phyloP scores from a whole-genome alignment of 2,113 vertebrate genomes.

The Ageneiosus marmoratus region DNA sequence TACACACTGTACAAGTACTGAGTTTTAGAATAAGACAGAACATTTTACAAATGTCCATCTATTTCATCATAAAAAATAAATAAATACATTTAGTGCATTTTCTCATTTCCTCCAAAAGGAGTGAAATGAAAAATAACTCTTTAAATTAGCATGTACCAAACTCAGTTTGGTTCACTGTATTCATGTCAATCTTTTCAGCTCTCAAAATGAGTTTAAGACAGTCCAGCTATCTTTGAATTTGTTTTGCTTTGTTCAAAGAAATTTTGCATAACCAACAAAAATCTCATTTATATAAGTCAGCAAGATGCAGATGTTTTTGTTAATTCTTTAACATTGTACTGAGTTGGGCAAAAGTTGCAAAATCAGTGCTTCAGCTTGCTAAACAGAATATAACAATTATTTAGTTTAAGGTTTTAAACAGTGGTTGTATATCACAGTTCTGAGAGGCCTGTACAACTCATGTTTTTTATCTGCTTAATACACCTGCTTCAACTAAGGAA shows the following conservation, averaged over 20 bases:
- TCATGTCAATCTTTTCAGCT: conserved; percentile 61
- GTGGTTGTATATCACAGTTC: background rate
- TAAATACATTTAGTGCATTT: conserved; percentile 81
- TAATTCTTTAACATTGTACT: background rate
- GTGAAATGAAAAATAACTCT: conserved; percentile 66
- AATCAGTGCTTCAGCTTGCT: conserved; percentile 31
- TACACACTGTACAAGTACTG: conserved; percentile 62
- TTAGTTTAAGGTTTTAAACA: background rate
- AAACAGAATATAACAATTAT: background rate
- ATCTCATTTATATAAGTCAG: background rate
- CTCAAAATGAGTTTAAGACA: conserved; percentile 66
- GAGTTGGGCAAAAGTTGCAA: background rate
- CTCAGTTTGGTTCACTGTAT: conserved; percentile 68
- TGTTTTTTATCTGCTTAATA: background rate
- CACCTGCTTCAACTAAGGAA: background rate
- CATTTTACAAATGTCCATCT: conserved; percentile 69
- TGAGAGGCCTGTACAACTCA: background rate
- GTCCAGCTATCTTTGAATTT: conserved; percentile 74
- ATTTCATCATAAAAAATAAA: conserved; percentile 75
- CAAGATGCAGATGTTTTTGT: conserved; percentile 25
- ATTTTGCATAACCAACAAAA: conserved; percentile 9
- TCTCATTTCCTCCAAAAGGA: conserved; percentile 69
- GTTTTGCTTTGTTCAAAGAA: conserved; percentile 30
- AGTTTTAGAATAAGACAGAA: conserved; percentile 64
- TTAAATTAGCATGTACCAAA: conserved; percentile 79